These are phyloP conservation scores for Esperia sulphurella DNA, from an alignment of 2,888 invertebrate species.

Conservation along the genomic window DNA sequence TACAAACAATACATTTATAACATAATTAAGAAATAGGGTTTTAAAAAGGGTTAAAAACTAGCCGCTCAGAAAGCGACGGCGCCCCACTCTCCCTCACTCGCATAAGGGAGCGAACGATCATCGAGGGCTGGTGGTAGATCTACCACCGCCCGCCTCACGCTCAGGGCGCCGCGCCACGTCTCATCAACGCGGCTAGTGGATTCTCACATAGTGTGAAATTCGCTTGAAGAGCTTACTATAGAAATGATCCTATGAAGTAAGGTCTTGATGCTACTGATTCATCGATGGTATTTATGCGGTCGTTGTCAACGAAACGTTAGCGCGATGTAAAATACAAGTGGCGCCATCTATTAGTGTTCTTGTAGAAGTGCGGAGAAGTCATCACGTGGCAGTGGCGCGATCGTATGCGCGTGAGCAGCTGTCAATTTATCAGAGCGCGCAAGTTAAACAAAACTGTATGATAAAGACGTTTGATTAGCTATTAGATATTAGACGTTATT, in stretches of 20 bases:
- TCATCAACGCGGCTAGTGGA: constrained; percentile 24
- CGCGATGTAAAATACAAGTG: constrained; percentile 3
- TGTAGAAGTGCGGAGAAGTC: background rate
- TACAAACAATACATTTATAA: too few species aligned
- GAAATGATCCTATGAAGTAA: constrained; percentile 31
- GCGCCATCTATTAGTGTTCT: background rate
- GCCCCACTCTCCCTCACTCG: constrained; percentile 21
- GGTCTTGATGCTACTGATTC: constrained; percentile 14
- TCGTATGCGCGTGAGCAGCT: too few species aligned
- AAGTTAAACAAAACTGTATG: too few species aligned
- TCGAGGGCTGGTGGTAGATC: constrained; percentile 23
- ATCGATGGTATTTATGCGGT: background rate
- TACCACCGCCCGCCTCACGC: constrained; percentile 18
- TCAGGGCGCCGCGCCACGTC: constrained; percentile 20
- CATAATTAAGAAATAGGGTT: too few species aligned
- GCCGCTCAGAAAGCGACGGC: constrained; percentile 27
- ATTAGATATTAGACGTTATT: too few species aligned
- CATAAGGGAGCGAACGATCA: constrained; percentile 26
- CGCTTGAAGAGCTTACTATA: constrained; percentile 29
- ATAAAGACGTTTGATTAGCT: too few species aligned
- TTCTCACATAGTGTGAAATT: constrained; percentile 23
- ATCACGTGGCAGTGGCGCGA: too few species aligned
- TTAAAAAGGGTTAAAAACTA: constrained; percentile 8
- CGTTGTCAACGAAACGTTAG: constrained; percentile 5
- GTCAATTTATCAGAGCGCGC: too few species aligned